Base-by-base conservation (phyloP, 2,888 invertebrate genomes). In the Biston betularia region DNA sequence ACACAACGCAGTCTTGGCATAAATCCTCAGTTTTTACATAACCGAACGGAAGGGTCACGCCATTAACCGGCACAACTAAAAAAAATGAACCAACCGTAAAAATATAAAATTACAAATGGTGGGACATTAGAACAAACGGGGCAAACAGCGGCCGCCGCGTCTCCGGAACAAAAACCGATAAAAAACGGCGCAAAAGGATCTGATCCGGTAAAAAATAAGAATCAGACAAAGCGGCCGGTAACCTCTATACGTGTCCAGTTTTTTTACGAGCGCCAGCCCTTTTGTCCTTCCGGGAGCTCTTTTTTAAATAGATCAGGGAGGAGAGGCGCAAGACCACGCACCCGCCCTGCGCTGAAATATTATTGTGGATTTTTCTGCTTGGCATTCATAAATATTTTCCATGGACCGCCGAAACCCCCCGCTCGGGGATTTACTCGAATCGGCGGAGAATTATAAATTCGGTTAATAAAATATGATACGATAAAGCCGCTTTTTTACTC, bases 321-420 rank as follows among this genome's bases (percentile, higher is more conserved):
- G 84, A 88, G 89, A 88, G 89, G 34, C 38, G 40, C 55, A 92
- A 89, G 92, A 90, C 89, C 89, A 86, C 74, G 34, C 50, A 78
- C 86, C 86, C 87, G 86, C 89, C 87, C 89, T 89, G 87, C 89
- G 89, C 91, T 92, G 90, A 92, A 92, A 93, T 92, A 93, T 93
- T 93, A 93, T 93, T 93, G 93, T 93, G 93, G 91, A 93, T 92
- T 93, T 93, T 93, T 93, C 92, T 92, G 90, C 90, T 90, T 88
- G 87, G 90, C 88, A 89, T 92, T 92, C 93, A 93, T 93, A 93
- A 93, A 93, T 93, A 93, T 92, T 89, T 91, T 88, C 85, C 87
- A 81, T 82, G 85, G 81, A 80, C 75, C 78, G 78, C 76, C 75
- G 75, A 71, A 75, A 78, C 76, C 76, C 75, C 77, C 77, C 79